Base-by-base conservation (phyloP, 2,113 vertebrate genomes). In the Pipa parva region DNA sequence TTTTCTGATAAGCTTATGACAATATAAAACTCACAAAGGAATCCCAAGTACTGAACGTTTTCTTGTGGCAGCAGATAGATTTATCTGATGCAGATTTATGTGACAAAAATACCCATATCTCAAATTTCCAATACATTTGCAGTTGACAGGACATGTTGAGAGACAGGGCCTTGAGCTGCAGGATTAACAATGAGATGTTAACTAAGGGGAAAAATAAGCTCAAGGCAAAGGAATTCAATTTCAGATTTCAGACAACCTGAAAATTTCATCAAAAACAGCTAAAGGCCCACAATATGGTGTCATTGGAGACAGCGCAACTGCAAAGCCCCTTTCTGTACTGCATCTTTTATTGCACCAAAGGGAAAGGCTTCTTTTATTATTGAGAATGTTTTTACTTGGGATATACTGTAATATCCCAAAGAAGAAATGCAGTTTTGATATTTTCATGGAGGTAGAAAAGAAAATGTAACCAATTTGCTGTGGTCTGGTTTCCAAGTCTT, bases 51-150 rank as follows among this genome's bases (percentile, higher is more conserved):
- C 71, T 69, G 21, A 76, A 77, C 71, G 11, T 3, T 74, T 73
- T 66, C 67, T 63, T 42, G 45, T 3, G 75, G 63, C 58, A 74
- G 24, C 69, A 75, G 46, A 3, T 6, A 64, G 65, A 74, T 80
- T 79, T 77, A 77, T 78, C 74, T 73, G 66, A 71, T 77, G 69
- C 2, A 5, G 75, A 72, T 75, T 81, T 81, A 77, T 72, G 74
- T 74, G 76, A 76, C 67, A 77, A 78, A 78, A 79, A 70, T 76
- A 74, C n/a, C 76, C 0, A 61, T 73, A 79, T 48, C 37, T 37
- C 25, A 75, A 72, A 18, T 69, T 75, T 73, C 66, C 79, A 78
- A 60, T 75, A 78, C 73, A 51, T 71, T 78, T 74, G 42, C 29
- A 4, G 33, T 67, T 83, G 75, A 75, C 56, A 75, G 65, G 20